Base-by-base conservation (phyloP, 2,888 invertebrate species). In the Pardosa pseudoannulata region DNA sequence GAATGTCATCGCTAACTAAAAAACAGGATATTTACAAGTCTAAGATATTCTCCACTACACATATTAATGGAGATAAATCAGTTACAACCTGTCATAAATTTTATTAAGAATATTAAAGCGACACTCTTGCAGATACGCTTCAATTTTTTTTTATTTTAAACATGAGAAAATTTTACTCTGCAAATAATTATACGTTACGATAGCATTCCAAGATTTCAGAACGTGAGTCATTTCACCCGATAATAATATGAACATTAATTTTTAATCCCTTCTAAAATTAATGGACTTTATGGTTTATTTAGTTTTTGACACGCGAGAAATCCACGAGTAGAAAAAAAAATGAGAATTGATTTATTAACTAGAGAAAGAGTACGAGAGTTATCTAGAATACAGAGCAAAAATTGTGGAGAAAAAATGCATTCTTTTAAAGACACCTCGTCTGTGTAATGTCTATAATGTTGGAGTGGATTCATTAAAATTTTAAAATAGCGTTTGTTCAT, bases 281-380 rank as follows among this genome's bases (percentile, higher is more conserved):
- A 62, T 62, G 62, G 62, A 62, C 16, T 62, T 19, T 28, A 62
- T 62, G 62, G 27, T 62, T 62, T 62, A 62, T 62, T 62, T 62
- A 62, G 16, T 62, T 62, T 62, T 62, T 62, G 62, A 62, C 62
- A 27, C 27, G n/a, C n/a, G 27, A 62, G 28, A 6, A 62, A 62
- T 62, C 2, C 28, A 62, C 46, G 2, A 16, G 11, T 13, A 11
- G 23, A 19, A 62, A 27, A 62, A 50, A 62, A 62, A 13, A 9
- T 28, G 62, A 16, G 62, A 27, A 62, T 62, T 62, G 62, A 62
- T 62, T 62, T 62, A 62, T 62, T 62, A 62, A 62, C 27, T 62
- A 27, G 62, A 62, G 27, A 16, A 27, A 27, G 62, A 62, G 27
- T 62, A 11, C 27, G 16, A 27, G 27, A 62, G 62, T 62, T 19